A percentile compares a stretch with the other conserved stretches of the same genome.
phyloP scores from a whole-genome alignment of 2,888 invertebrate species.

The Kryphioiulus occultus region DNA sequence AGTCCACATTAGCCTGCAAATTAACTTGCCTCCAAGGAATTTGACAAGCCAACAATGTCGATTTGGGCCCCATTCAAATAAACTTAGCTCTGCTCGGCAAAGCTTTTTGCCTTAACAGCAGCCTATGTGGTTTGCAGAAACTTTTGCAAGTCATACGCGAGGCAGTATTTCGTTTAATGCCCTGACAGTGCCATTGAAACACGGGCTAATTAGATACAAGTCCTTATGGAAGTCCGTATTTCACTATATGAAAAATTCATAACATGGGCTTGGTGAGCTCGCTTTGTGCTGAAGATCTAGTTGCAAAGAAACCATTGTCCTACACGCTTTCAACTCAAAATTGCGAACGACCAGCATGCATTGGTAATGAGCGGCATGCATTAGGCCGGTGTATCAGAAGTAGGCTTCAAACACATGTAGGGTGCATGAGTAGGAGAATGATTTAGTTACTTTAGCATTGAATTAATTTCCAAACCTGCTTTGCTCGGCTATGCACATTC shows the following conservation, averaged over 20 bases:
- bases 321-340: no score
- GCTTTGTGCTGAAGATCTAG: neutral
- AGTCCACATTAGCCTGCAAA: constrained; percentile 25
- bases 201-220: neutral
- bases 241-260: neutral
- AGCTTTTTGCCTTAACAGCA: neutral
- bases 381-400: no score
- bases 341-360: no score
- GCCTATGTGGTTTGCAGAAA: neutral
- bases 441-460: no score
- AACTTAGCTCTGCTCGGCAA: constrained; percentile 26
- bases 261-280: neutral
- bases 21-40: constrained; percentile 31
- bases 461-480: no score
- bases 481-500: no score
- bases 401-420: no score
- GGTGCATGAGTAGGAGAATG: no score
- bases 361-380: no score
- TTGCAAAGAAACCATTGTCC: neutral
- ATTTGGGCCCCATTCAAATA: constrained; percentile 20
- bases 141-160: neutral
- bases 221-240: neutral
- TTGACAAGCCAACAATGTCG: constrained; percentile 26
- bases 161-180: neutral
- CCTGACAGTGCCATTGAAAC: neutral